Evolutionary conservation across 1,140 invertebrate species (phyloP), one percentile per base, ranked within the genome.

Genomic region (Orius insidiosus): DNA sequence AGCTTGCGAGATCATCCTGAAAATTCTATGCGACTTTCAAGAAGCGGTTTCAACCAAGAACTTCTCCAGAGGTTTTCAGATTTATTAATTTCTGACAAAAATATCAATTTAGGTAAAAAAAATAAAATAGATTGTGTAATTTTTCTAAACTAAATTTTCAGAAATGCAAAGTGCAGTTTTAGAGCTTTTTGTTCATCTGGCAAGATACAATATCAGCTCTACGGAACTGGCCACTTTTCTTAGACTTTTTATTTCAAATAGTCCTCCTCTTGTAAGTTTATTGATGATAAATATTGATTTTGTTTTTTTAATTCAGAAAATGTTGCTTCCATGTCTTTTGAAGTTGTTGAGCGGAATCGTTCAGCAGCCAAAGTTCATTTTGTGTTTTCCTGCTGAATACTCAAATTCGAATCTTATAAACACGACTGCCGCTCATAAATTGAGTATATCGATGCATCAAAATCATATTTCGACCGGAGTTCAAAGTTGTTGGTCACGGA

Each of bases 101-200:
- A 24, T 24, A 7, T 24, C 24, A 24, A 24, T 24, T 24, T 24
- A 24, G 24, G 24, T 24, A 24, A 24, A 24, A n/a, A n/a, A n/a
- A n/a, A n/a, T n/a, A n/a, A n/a, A n/a, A n/a, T n/a, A n/a, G n/a
- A n/a, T n/a, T 24, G 24, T 7, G 24, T 4, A 24, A 24, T 24
- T 24, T 24, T 24, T 24, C 7, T 24, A 7, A n/a, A n/a, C n/a
- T n/a, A n/a, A 52, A 46, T 51, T 63, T 61, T 37, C 55, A 74
- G 73, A 74, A 42, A 56, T 76, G 30, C 72, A 75, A 53, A 60
- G 65, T 32, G 68, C 68, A 34, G 60, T 71, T n/a, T 54, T 76
- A 31, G 69, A 74, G 55, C 62, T 77, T 15, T 68, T 76, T 34
- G 67, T 67, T 10, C 59, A 68, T 18, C 53, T 75, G 38, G 69